A percentile compares a stretch with the other conserved stretches of the same genome.
Evolutionary conservation across 2,113 vertebrate genomes (phyloP).

Genomic region (Protomyctophum bolini): DNA sequence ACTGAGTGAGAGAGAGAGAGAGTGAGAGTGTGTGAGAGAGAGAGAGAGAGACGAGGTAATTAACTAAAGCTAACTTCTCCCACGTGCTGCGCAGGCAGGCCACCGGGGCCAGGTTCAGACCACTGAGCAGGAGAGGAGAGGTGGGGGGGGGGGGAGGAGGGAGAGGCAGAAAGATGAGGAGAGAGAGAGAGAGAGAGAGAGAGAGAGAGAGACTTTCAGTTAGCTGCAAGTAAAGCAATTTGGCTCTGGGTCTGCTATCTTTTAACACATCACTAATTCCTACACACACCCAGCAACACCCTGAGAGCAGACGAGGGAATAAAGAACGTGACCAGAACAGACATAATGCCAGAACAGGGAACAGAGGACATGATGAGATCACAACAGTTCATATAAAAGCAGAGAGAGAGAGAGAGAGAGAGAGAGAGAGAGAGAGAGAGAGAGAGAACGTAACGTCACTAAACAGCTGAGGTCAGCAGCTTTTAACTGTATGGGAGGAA

Average conservation of each 20-base stretch:
- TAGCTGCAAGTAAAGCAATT: not conserved
- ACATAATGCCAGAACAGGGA: not conserved
- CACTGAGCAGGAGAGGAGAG: slow-evolving; percentile 74
- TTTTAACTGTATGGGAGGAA: not conserved
- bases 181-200: not conserved
- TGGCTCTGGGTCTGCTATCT: not conserved
- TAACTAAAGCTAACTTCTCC: slow-evolving; percentile 83
- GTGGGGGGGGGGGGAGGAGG: not conserved
- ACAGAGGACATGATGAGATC: too few species aligned
- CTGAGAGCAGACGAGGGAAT: not conserved
- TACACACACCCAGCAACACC: not conserved
- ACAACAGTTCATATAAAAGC: too few species aligned
- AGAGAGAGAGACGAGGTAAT: not conserved
- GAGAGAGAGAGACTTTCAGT: not conserved
- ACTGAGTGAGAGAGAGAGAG: not conserved
- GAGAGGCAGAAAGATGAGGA: not conserved
- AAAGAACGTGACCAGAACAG: not conserved
- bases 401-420: too few species aligned
- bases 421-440: too few species aligned
- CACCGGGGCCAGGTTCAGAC: slow-evolving; percentile 92
- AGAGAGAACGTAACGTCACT: too few species aligned
- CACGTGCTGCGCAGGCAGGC: slow-evolving; percentile 91
- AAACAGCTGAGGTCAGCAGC: too few species aligned
- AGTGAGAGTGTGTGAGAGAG: slow-evolving; percentile 31
- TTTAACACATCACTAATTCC: not conserved